Evolutionary conservation across 1,140 invertebrate genomes (phyloP), one percentile per base, ranked within the genome.

Genomic region (Araneus ventricosus): DNA sequence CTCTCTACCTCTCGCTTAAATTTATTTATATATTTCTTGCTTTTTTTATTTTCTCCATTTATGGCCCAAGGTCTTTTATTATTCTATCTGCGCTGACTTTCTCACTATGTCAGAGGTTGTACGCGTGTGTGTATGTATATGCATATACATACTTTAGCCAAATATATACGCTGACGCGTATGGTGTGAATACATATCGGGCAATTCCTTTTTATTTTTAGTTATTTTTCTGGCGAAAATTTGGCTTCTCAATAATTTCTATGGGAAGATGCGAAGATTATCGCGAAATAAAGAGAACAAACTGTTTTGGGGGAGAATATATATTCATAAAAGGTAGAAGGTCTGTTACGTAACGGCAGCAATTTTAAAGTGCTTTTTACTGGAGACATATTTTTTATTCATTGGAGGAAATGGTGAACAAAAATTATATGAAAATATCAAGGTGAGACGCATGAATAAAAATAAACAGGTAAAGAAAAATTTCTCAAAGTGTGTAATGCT

Each of bases 21-120:
- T 93, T 93, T 93, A 93, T 93, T 93, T 93, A 93, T 93, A 39
- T 93, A 92, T 93, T 87, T 93, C 91, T 79, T 70, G 24, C 80
- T 67, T 30, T n/a, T 63, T 86, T 92, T 70, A 70, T 86, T 86
- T 75, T 84, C 22, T 22, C 14, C 70, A 37, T 67, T 91, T 39
- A 93, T 93, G 24, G 91, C 91, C 85, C 41, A 45, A 88, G 91
- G 91, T 75, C 67, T 88, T 93, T 93, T 93, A 93, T 93, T 88
- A 93, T 93, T 86, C 90, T 80, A 57, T 90, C 70, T 75, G 70
- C 14, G 22, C 30, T 75, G 70, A 75, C 70, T 75, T 75, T 75
- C 70, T 75, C 17, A 14, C 30, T 20, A 30, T 75, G 70, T 75
- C 39, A 45, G 63, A 67, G 63, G 63, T 61, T 61, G 30, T 17